Base-by-base conservation (phyloP, 2,888 invertebrate species). In the Ectemnius continuus region DNA sequence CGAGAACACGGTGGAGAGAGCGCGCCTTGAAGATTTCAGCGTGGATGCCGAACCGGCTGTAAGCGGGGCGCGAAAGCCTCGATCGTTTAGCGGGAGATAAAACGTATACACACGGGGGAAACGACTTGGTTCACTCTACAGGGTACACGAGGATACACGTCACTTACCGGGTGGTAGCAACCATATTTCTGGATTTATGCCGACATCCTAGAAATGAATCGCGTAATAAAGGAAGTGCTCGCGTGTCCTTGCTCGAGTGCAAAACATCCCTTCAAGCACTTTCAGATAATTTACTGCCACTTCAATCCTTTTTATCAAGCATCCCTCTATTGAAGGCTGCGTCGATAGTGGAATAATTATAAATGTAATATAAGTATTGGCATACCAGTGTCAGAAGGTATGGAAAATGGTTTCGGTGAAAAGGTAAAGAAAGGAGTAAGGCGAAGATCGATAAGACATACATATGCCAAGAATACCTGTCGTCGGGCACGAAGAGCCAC, bases 151-250 rank as follows among this genome's bases (percentile, higher is more conserved):
- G 69, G 65, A 64, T 61, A 67, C 65, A 67, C 58, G 65, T 26
- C 71, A 71, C 73, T 79, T 77, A 62, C 62, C 59, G 61, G 16
- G 16, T 73, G 70, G 79, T 74, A 79, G 71, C 68, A 65, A 78
- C 78, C 76, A 77, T 79, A 80, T 84, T 83, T 83, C 79, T 79
- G 73, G 78, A 79, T 82, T 80, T 81, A 78, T 79, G 72, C 73
- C 65, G 78, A 75, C 76, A 66, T 70, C 68, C 46, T 62, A 67
- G 77, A 73, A 82, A 82, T 76, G 79, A 79, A 80, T 84, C 69
- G 78, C 67, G 64, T 78, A 78, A 77, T 79, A 81, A 84, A 80
- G 67, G 68, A 70, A 69, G 63, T 57, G 59, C 61, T 52, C 46
- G 61, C 67, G 61, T 68, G 66, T 56, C 47, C 67, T 36, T 52